A percentile compares a stretch with the other conserved stretches of the same genome.
Evolutionary conservation across 2,888 invertebrate genomes (phyloP).

Genomic region (Trichopoda pennipes): DNA sequence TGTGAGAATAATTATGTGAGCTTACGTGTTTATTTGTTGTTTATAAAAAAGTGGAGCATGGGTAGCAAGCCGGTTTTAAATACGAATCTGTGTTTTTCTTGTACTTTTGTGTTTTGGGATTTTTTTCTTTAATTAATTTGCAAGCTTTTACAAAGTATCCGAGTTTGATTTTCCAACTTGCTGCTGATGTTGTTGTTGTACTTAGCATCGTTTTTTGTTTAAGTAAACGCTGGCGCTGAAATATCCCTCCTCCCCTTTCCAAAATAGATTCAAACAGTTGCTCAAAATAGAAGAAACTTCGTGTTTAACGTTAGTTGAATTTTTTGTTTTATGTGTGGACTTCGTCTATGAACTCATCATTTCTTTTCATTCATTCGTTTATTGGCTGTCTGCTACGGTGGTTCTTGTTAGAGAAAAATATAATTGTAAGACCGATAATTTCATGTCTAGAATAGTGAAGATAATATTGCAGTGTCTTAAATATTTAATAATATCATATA

Average conservation of each 20-base stretch:
- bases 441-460: constrained; percentile 43
- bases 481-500: neutral
- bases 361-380: constrained; percentile 77
- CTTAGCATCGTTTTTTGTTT: constrained; percentile 44
- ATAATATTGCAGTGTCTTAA: constrained; percentile 23
- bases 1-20: neutral
- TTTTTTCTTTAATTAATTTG: constrained; percentile 52
- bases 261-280: neutral
- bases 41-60: constrained; percentile 54
- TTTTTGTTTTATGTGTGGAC: constrained; percentile 39
- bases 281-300: constrained; percentile 36
- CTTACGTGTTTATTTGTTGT: neutral
- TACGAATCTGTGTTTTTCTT: constrained; percentile 31
- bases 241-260: constrained; percentile 10
- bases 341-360: constrained; percentile 68
- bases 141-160: constrained; percentile 54
- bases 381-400: constrained; percentile 73
- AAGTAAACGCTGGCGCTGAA: constrained; percentile 51
- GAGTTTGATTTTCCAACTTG: constrained; percentile 38
- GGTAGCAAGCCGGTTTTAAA: constrained; percentile 54
- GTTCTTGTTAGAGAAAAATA: constrained; percentile 50
- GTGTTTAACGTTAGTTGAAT: constrained; percentile 35
- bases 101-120: neutral
- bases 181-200: constrained; percentile 29
- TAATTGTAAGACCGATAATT: constrained; percentile 2